These are phyloP conservation scores for Patella vulgata DNA, from an alignment of 1,140 invertebrate species.

Conservation along the genomic window DNA sequence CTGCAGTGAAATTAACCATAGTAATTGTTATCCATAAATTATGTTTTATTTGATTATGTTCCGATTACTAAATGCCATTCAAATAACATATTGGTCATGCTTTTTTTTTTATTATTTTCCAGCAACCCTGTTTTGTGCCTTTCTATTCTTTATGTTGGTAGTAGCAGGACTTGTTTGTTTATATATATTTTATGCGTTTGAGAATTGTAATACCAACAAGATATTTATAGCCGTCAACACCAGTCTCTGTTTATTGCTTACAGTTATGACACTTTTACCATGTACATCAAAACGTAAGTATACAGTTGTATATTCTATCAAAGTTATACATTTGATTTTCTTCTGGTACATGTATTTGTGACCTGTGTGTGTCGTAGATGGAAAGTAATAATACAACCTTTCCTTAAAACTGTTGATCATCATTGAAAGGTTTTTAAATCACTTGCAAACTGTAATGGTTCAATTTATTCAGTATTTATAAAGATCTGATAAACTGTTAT, in stretches of 20 bases:
- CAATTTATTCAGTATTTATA: no score
- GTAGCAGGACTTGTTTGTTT: constrained; percentile 85
- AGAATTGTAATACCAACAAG: constrained; percentile 88
- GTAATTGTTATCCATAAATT: no score
- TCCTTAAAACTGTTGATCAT: no score
- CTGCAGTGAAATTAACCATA: no score
- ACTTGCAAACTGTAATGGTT: no score
- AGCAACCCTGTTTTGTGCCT: constrained; percentile 80
- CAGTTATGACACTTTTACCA: constrained; percentile 86
- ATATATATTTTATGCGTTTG: constrained; percentile 84
- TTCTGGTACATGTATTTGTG: neutral
- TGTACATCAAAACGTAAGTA: constrained; percentile 64
- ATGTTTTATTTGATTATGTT: no score
- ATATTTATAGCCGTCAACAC: constrained; percentile 97
- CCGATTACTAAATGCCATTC: no score
- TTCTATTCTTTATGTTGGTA: constrained; percentile 82
- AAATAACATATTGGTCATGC: neutral
- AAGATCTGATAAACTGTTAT: no score
- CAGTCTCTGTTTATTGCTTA: constrained; percentile 87
- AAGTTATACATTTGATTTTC: neutral
- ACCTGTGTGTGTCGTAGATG: no score
- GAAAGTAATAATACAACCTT: no score
- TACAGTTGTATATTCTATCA: neutral
- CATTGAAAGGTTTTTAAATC: no score
- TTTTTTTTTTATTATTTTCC: no score